Conservation (phyloP, 2,888 invertebrate genomes). For the Erannis defoliaria region DNA sequence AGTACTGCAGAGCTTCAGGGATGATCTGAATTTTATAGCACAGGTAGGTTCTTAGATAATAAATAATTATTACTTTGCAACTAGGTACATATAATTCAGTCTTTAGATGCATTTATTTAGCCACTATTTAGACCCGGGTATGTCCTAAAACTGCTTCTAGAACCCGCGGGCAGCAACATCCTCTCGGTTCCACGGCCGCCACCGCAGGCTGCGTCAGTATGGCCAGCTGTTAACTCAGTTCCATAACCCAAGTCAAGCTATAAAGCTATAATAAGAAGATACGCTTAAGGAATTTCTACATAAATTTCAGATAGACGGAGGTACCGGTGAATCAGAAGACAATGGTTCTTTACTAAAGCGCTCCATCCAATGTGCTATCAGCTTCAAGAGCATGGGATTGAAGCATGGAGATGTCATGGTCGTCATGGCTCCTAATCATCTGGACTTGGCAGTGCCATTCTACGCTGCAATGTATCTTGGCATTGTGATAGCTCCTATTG, state of each 20-base stretch:
- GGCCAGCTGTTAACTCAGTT: too few species aligned
- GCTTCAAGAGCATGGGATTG: conserved; percentile 63
- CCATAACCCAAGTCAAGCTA: too few species aligned
- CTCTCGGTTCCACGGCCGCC: too few species aligned
- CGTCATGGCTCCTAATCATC: conserved; percentile 69
- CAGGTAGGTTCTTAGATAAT: conserved; percentile 37
- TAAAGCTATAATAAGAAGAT: neutral
- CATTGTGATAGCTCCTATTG: conserved; percentile 52
- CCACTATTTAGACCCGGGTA: too few species aligned
- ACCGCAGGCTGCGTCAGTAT: too few species aligned
- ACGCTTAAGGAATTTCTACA: neutral
- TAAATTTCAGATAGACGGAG: conserved; percentile 14
- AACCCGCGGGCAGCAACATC: too few species aligned
- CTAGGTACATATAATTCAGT: too few species aligned
- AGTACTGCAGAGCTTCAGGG: conserved; percentile 46
- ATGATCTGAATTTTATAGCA: conserved; percentile 48
- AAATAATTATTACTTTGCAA: too few species aligned
- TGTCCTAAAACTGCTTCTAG: too few species aligned
- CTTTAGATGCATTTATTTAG: too few species aligned
- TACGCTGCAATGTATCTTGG: conserved; percentile 74
- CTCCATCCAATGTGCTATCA: conserved; percentile 63
- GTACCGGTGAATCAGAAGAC: conserved; percentile 46
- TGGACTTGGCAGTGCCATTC: conserved; percentile 69
- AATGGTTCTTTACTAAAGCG: conserved; percentile 60
- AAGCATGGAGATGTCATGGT: conserved; percentile 68